Percentiles rank a stretch among this genome's conserved stretches.
phyloP scores from a whole-genome alignment of 2,888 invertebrate species.

The Acleris holmiana region DNA sequence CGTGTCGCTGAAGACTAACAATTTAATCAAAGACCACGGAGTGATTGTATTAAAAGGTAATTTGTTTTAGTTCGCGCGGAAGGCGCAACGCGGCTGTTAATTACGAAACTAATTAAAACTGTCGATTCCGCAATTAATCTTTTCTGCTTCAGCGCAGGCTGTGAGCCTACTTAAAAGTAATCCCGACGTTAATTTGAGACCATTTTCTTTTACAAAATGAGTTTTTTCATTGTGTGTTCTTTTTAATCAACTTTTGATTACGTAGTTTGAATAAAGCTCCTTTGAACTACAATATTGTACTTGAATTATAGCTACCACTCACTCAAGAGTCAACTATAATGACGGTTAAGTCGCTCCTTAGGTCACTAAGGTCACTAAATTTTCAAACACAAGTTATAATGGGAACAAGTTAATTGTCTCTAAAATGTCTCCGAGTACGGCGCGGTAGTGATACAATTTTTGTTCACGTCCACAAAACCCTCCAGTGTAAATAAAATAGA shows the following conservation, averaged over 20 bases:
- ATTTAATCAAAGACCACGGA: constrained; percentile 62
- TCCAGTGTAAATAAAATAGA: neutral
- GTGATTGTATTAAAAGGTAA: constrained; percentile 80
- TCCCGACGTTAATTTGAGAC: constrained; percentile 36
- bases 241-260: neutral
- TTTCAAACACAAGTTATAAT: too few species aligned
- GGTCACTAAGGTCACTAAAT: too few species aligned
- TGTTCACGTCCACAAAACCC: neutral
- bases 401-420: too few species aligned
- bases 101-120: constrained; percentile 82
- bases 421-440: too few species aligned
- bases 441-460: too few species aligned
- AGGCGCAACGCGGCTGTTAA: constrained; percentile 73
- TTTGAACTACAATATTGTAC: too few species aligned
- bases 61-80: constrained; percentile 75
- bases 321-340: too few species aligned
- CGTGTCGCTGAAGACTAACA: constrained; percentile 43
- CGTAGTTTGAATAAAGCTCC: neutral
- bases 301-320: too few species aligned
- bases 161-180: constrained; percentile 44
- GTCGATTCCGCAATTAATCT: constrained; percentile 81
- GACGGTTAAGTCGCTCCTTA: too few species aligned
- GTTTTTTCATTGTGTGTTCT: neutral
- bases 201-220: constrained; percentile 1
- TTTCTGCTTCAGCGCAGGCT: constrained; percentile 50